Base-by-base conservation (phyloP, 35 echinoderm and acorn worm species). In the Lytechinus variegatus region DNA sequence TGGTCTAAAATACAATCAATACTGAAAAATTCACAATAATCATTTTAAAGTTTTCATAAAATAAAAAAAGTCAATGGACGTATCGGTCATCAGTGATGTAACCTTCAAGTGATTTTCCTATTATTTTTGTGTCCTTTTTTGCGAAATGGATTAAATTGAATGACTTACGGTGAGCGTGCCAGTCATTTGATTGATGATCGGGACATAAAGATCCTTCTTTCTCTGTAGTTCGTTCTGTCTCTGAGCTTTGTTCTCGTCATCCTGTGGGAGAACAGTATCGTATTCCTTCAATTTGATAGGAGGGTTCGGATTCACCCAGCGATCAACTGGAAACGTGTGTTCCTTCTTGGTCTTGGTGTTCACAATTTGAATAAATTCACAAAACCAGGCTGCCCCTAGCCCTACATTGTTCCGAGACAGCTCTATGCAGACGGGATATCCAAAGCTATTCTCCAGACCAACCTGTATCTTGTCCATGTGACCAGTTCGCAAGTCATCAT, bases 281-380 rank as follows among this genome's bases (percentile, higher is more conserved):
- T 58, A 91, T 28, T 92, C 53, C 14, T 92, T 57, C 10, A 95
- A 9, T 28, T 28, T 55, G 58, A 95, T 24, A 12, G 44, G 55
- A 27, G 24, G 53, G 3, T 55, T 13, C 1, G 86, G 27, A 14
- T 86, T 27, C 1, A 95, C 53, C 95, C 95, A 95, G 13, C 95
- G 95, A 92, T 95, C 88, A 8, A 95, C 27, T 7, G 95, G 95
- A 33, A 95, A 95, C n/a, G 28, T 28, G 56, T 95, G 61, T 5
- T 10, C 24, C 6, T 55, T 71, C 53, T 66, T 27, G 6, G 53
- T 92, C 24, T 21, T 14, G 8, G 51, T 72, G 53, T 55, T 53
- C 14, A n/a, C 27, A 4, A 95, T 16, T 89, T 95, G 53, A 16
- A 95, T 27, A 44, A n/a, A 9, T 19, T 95, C 95, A n/a, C 88